phyloP scores from a whole-genome alignment of 1,140 invertebrate species.

The Trypoxylus dichotomus region DNA sequence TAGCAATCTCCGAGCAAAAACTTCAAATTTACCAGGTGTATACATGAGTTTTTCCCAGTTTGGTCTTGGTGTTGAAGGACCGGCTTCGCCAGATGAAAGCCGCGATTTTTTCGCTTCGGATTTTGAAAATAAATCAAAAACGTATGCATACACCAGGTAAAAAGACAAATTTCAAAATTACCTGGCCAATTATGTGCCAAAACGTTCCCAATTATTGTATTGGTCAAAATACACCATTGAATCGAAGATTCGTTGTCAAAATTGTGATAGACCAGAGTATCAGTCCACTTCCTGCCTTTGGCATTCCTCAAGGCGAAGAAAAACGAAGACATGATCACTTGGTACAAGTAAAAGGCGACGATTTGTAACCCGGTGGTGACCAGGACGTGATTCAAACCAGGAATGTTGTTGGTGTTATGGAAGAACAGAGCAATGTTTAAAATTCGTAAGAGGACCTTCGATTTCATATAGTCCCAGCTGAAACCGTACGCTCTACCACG shows the following conservation, averaged over 20 bases:
- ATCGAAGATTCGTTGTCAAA: neutral
- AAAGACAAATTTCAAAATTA: neutral
- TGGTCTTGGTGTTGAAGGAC: too few relatives aligned
- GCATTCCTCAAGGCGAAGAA: neutral
- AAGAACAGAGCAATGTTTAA: neutral
- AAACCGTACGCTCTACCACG: neutral
- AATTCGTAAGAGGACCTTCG: neutral
- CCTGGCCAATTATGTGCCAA: conserved; percentile 21
- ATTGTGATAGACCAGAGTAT: conserved; percentile 1
- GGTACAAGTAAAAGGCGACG: neutral
- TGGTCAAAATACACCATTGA: conserved; percentile 14
- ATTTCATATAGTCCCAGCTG: neutral
- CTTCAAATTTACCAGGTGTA: too few relatives aligned
- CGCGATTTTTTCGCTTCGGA: too few relatives aligned
- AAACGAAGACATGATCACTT: neutral
- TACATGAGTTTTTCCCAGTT: too few relatives aligned
- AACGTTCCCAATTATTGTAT: neutral
- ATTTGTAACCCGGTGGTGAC: neutral
- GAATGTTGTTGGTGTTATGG: neutral
- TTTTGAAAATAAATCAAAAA: too few relatives aligned
- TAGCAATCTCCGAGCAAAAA: too few relatives aligned
- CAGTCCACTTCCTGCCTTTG: neutral
- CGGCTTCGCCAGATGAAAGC: too few relatives aligned
- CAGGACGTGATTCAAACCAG: neutral
- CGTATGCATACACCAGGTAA: too few relatives aligned